These are phyloP conservation scores for Sinodicranocentrus sp. DNA, from an alignment of 2,888 invertebrate species.

Conservation along the genomic window DNA sequence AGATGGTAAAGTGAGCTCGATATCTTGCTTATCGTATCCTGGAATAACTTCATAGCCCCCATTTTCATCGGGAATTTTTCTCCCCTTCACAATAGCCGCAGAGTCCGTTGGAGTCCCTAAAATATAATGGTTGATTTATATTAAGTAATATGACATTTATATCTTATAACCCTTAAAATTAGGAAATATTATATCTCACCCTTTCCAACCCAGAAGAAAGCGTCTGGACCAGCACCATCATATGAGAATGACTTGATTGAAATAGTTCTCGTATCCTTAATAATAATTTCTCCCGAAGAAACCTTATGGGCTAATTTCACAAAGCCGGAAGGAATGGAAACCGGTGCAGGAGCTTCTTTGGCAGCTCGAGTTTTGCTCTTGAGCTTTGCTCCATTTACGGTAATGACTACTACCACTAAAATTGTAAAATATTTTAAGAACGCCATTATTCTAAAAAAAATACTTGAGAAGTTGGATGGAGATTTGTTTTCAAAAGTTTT, in stretches of 20 bases:
- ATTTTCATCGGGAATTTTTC: slow-evolving; percentile 67
- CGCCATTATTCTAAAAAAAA: slow-evolving; percentile 1
- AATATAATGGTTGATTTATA: no score
- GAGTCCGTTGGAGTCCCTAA: slow-evolving; percentile 58
- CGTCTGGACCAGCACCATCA: slow-evolving; percentile 72
- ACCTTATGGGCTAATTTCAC: slow-evolving; percentile 70
- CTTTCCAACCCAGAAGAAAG: slow-evolving; percentile 71
- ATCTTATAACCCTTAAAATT: no score
- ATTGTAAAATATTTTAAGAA: slow-evolving; percentile 14
- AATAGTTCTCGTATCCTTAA: slow-evolving; percentile 69
- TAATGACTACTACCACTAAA: slow-evolving; percentile 28
- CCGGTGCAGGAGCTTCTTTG: slow-evolving; percentile 48
- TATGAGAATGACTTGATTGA: slow-evolving; percentile 66
- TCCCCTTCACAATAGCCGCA: slow-evolving; percentile 58
- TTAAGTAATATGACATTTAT: no score
- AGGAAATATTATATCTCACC: slow-evolving; percentile 26
- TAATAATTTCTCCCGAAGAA: slow-evolving; percentile 64
- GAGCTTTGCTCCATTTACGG: slow-evolving; percentile 52
- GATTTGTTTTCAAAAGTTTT: neutral
- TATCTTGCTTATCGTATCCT: slow-evolving; percentile 94
- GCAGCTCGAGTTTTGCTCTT: slow-evolving; percentile 38
- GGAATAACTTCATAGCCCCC: slow-evolving; percentile 84
- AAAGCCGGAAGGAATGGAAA: slow-evolving; percentile 62
- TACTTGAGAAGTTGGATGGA: neutral
- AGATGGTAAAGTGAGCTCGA: slow-evolving; percentile 92